Conservation (phyloP, 2,888 invertebrate genomes). For the Cyclophora punctaria region DNA sequence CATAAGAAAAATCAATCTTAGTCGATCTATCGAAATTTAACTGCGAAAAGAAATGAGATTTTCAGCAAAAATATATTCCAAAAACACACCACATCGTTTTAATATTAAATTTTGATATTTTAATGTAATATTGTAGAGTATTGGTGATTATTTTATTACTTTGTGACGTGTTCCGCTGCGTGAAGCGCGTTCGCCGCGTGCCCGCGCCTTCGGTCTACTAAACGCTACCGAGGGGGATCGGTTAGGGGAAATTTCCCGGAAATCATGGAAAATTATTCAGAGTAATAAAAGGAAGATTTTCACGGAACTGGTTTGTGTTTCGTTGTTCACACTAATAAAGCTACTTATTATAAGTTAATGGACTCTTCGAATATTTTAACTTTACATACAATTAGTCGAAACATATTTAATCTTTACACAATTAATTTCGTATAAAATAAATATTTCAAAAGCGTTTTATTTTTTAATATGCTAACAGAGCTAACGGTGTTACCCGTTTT, state of each 20-base stretch:
- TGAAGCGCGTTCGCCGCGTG: slow-evolving; percentile 23
- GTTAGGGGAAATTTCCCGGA: slow-evolving; percentile 26
- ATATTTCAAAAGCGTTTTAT: too few species aligned
- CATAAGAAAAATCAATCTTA: slow-evolving; percentile 58
- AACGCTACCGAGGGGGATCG: slow-evolving; percentile 19
- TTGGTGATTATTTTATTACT: slow-evolving; percentile 25
- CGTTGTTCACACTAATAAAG: too few species aligned
- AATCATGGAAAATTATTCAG: slow-evolving; percentile 22
- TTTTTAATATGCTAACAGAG: too few species aligned
- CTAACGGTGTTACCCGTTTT: too few species aligned
- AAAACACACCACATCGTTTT: slow-evolving; percentile 23
- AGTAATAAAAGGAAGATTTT: too few species aligned
- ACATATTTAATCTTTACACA: too few species aligned
- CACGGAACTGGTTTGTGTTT: too few species aligned
- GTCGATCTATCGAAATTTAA: slow-evolving; percentile 26
- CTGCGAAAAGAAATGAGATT: slow-evolving; percentile 8
- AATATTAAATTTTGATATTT: slow-evolving; percentile 10
- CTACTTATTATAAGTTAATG: too few species aligned
- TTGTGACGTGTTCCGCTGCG: slow-evolving; percentile 24
- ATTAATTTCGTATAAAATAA: too few species aligned
- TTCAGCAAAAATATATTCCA: slow-evolving; percentile 2
- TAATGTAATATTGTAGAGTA: slow-evolving; percentile 7
- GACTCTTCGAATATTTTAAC: too few species aligned
- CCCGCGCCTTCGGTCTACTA: slow-evolving; percentile 31
- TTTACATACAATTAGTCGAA: too few species aligned